phyloP scores from a whole-genome alignment of 2,888 invertebrate species.

The Drosophila pegasa region DNA sequence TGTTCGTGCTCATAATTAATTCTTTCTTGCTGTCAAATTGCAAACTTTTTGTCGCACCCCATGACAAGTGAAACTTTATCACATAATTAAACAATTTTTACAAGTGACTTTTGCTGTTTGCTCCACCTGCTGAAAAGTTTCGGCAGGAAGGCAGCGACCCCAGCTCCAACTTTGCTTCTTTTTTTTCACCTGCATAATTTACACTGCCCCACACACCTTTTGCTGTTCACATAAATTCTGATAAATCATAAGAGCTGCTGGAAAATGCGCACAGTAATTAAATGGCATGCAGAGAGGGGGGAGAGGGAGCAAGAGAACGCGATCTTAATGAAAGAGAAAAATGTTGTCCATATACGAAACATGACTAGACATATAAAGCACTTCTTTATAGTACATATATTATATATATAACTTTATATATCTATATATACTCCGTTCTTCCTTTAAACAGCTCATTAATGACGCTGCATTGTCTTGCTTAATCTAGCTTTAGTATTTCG shows the following conservation, averaged over 20 bases:
- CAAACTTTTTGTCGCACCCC: slow-evolving; percentile 29
- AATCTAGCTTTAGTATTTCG: slow-evolving; percentile 40
- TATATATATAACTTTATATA: slow-evolving; percentile 2
- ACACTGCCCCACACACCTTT: slow-evolving; percentile 32
- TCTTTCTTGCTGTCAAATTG: slow-evolving; percentile 53
- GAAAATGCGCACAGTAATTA: slow-evolving; percentile 66
- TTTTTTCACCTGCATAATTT: slow-evolving; percentile 62
- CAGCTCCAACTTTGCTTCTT: slow-evolving; percentile 39
- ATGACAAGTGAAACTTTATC: slow-evolving; percentile 65
- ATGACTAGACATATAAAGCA: slow-evolving; percentile 36
- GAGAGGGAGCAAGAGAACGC: not conserved
- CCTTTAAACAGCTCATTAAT: slow-evolving; percentile 38
- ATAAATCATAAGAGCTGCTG: slow-evolving; percentile 61
- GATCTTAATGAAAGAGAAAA: slow-evolving; percentile 70
- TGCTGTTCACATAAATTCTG: slow-evolving; percentile 56
- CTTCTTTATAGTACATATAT: slow-evolving; percentile 2
- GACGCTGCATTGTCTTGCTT: slow-evolving; percentile 54
- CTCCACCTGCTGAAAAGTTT: slow-evolving; percentile 46
- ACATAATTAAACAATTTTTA: slow-evolving; percentile 73
- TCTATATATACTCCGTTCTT: not conserved
- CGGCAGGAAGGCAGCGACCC: slow-evolving; percentile 17
- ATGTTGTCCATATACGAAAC: slow-evolving; percentile 31
- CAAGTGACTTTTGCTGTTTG: slow-evolving; percentile 49
- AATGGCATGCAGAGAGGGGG: slow-evolving; percentile 15
- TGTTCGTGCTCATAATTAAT: slow-evolving; percentile 59